phyloP scores from a whole-genome alignment of 2,113 vertebrate species.

The Semnornis frantzii region DNA sequence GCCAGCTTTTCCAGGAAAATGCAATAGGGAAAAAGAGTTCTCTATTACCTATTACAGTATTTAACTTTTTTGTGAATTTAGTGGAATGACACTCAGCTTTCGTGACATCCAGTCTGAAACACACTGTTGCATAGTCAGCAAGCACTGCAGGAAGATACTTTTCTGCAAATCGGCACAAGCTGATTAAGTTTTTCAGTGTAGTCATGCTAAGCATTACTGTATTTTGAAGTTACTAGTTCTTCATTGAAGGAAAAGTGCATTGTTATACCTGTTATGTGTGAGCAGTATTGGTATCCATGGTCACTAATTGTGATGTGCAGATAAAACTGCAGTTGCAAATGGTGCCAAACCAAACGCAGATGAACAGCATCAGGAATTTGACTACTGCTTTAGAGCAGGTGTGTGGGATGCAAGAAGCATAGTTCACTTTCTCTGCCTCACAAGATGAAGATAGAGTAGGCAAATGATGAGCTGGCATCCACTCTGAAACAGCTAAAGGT shows the following conservation, averaged over 20 bases:
- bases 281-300: background rate
- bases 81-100: background rate
- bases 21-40: background rate
- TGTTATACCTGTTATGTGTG: background rate
- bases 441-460: background rate
- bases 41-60: background rate
- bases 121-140: background rate
- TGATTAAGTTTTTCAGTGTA: background rate
- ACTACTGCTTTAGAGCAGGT: background rate
- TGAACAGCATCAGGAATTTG: background rate
- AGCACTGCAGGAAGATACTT: background rate
- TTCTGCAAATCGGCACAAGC: background rate
- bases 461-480: background rate
- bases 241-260: background rate
- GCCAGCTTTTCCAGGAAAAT: no score
- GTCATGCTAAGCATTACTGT: background rate
- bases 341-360: background rate
- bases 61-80: background rate
- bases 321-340: background rate
- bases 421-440: background rate
- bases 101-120: background rate
- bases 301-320: background rate
- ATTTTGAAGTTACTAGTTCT: background rate
- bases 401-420: background rate
- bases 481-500: background rate